Percentiles rank a stretch among this genome's conserved stretches.
Evolutionary conservation across 2,888 invertebrate species (phyloP).

Genomic region (Tuberolachnus salignus): DNA sequence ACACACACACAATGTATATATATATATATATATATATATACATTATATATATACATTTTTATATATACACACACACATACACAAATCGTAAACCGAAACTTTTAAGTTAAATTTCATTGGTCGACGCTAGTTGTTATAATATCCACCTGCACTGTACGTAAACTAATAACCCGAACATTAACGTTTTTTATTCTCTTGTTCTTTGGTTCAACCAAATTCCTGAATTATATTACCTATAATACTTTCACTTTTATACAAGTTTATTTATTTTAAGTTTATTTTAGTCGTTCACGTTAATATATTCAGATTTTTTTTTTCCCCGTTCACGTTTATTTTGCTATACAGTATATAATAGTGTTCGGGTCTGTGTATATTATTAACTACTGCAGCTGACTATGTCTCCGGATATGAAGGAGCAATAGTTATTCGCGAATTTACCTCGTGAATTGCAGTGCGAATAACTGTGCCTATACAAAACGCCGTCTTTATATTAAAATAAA

Average conservation of each 20-base stretch:
- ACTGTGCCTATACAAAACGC: conserved; percentile 51
- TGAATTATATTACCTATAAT: background rate
- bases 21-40: too few species aligned
- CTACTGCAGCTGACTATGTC: background rate
- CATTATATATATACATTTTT: too few species aligned
- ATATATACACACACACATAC: conserved; percentile 26
- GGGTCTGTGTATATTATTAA: background rate
- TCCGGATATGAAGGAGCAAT: conserved; percentile 33
- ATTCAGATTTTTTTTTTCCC: background rate
- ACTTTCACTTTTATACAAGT: conserved; percentile 48
- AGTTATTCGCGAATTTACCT: conserved; percentile 24
- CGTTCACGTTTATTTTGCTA: background rate
- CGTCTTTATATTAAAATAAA: conserved; percentile 4
- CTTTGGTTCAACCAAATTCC: conserved; percentile 15
- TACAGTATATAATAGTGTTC: background rate
- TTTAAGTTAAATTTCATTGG: conserved; percentile 26
- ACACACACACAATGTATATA: too few species aligned
- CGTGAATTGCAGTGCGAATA: conserved; percentile 42
- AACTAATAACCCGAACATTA: conserved; percentile 1
- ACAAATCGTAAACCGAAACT: conserved; percentile 10
- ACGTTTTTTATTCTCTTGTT: conserved; percentile 3
- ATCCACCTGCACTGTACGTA: background rate
- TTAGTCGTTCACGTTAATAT: too few species aligned
- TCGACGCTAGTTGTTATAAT: background rate
- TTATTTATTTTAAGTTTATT: background rate